Base-by-base conservation (phyloP, 2,888 invertebrate genomes). In the Clitarchus hookeri region DNA sequence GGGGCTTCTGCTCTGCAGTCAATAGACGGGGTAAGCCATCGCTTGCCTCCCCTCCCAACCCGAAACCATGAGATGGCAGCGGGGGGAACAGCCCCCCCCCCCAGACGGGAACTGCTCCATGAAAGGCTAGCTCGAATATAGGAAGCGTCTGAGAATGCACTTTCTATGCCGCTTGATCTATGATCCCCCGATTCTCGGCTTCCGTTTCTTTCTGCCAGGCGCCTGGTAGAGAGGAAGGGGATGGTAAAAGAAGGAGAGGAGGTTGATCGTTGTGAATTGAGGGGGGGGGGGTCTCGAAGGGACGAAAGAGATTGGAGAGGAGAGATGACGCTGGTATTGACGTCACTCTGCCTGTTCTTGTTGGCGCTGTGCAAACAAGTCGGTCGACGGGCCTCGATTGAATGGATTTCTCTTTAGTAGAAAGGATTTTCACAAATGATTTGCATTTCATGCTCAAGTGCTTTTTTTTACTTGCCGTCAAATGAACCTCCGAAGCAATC, bases 141-240 rank as follows among this genome's bases (percentile, higher is more conserved):
- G 19, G 65, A 23, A 65, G 65, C 65, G 0, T 23, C 65, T 65
- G 65, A 65, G 65, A 65, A 65, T 65, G 65, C 65, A 65, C 65
- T 65, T 65, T 65, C 65, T 65, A 65, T 65, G 65, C 65, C n/a
- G 65, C 65, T 65, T 65, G 65, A 65, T 65, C 65, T 65, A 65
- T 65, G 65, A 65, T 65, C 65, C 65, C 19, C n/a, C 65, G 65
- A 65, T 65, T 12, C n/a, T 19, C n/a, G 11, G 65, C 65, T 65
- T 65, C 65, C n/a, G 19, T 65, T 65, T 65, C 65, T 65, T 65
- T 65, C n/a, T 65, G 11, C n/a, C 16, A 11, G 13, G 65, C 1
- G 65, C n/a, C 11, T 1, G n/a, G 65, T 4, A 65, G 16, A 65
- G 65, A 23, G 19, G 65, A 2, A 23, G 65, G 65, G 8, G n/a